These are phyloP conservation scores for Brenthis hecate DNA, from an alignment of 2,888 invertebrate species.

Conservation along the genomic window DNA sequence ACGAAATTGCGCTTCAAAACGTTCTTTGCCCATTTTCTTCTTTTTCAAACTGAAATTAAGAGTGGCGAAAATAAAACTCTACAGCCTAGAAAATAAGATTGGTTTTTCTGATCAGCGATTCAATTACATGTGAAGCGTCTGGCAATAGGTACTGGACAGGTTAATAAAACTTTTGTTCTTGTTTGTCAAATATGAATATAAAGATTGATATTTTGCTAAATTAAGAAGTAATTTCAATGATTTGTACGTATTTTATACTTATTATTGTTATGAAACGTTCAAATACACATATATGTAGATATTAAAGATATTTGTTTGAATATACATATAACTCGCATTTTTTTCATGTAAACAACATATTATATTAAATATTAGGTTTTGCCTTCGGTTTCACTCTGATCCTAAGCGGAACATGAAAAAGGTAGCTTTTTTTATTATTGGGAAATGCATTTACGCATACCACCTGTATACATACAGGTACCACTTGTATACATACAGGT, in stretches of 20 bases:
- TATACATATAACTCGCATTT: too few species aligned
- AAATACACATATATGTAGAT: too few species aligned
- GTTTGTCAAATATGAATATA: slow-evolving; percentile 24
- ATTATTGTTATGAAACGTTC: too few species aligned
- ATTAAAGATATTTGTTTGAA: too few species aligned
- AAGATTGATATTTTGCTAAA: slow-evolving; percentile 14
- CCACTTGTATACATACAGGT: too few species aligned
- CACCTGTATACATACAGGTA: too few species aligned
- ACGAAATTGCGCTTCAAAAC: slow-evolving; percentile 39
- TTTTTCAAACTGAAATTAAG: neutral
- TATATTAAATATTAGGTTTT: too few species aligned
- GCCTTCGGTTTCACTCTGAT: too few species aligned
- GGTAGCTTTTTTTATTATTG: too few species aligned
- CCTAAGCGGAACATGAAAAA: too few species aligned
- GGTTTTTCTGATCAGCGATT: neutral
- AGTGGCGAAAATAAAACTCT: slow-evolving; percentile 17
- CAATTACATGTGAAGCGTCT: slow-evolving; percentile 7
- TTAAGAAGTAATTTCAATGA: slow-evolving; percentile 9
- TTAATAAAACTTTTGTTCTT: slow-evolving; percentile 28
- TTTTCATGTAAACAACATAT: too few species aligned
- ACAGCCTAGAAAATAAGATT: neutral
- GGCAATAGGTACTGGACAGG: slow-evolving; percentile 17
- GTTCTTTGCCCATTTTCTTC: slow-evolving; percentile 33
- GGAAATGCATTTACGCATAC: too few species aligned
- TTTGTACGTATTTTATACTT: neutral